Percentiles rank a stretch among this genome's conserved stretches.
phyloP scores from a whole-genome alignment of 1,140 invertebrate genomes.

The Mamestra configurata region DNA sequence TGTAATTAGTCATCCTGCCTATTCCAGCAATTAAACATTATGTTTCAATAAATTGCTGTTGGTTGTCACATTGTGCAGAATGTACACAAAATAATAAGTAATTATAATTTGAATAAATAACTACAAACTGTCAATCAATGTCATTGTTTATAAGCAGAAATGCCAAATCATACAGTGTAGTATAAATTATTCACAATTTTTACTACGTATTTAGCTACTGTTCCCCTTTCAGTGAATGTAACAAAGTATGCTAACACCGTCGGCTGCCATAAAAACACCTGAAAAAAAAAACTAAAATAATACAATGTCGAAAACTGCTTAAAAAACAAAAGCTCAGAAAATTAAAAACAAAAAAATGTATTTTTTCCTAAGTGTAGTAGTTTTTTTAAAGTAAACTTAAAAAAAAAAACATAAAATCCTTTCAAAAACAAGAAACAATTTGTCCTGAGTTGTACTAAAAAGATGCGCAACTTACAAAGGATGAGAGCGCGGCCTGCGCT shows the following conservation, averaged over 20 bases:
- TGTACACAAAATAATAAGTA: conserved; percentile 14
- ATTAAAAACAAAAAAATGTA: too few species aligned
- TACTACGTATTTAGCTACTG: neutral
- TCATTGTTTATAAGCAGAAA: too few species aligned
- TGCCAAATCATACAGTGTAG: neutral
- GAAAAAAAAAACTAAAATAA: too few species aligned
- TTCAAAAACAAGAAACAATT: too few species aligned
- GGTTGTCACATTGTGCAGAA: conserved; percentile 11
- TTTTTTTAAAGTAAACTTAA: too few species aligned
- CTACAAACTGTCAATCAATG: neutral
- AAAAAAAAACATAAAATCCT: too few species aligned
- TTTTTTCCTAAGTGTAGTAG: too few species aligned
- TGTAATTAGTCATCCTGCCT: conserved; percentile 29
- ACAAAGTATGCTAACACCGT: too few species aligned
- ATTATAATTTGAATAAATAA: neutral
- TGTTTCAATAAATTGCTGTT: neutral
- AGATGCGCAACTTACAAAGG: conserved; percentile 58
- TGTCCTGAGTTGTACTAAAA: neutral
- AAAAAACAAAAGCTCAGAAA: too few species aligned
- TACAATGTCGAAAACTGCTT: too few species aligned
- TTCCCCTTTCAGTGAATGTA: too few species aligned
- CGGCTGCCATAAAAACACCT: too few species aligned
- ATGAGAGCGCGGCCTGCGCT: conserved; percentile 68
- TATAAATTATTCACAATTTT: neutral
- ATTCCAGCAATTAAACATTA: conserved; percentile 31